Conservation (phyloP, 2,797 vertebrate genomes). For the Enteromius fasciolatus region DNA sequence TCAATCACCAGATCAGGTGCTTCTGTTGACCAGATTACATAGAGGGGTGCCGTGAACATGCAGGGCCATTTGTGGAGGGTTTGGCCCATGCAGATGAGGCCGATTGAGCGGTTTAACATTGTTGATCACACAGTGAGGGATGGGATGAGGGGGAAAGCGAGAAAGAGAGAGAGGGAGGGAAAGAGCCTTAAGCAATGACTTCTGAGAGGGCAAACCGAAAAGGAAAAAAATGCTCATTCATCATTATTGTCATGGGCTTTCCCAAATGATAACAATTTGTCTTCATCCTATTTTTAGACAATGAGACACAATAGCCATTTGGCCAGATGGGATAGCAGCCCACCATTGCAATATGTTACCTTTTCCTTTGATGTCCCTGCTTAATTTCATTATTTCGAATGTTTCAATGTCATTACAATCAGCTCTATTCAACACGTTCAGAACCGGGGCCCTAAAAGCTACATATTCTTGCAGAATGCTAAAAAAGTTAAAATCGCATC, state of each 20-base stretch:
- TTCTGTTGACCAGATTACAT: constrained; percentile 84
- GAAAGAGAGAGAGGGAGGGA: constrained; percentile 64
- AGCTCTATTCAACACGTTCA: constrained; percentile 29
- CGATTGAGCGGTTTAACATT: constrained; percentile 90
- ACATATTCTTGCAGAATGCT: background rate
- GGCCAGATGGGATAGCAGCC: constrained; percentile 96
- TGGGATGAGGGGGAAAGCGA: constrained; percentile 33
- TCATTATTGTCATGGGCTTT: constrained; percentile 99
- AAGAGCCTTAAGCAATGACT: constrained; percentile 99
- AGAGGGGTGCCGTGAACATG: constrained; percentile 83
- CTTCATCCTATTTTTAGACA: constrained; percentile 99
- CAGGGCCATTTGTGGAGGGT: constrained; percentile 88
- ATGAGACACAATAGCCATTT: constrained; percentile 98
- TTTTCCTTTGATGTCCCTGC: constrained; percentile 80
- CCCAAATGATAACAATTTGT: constrained; percentile 99
- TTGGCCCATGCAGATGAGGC: constrained; percentile 88
- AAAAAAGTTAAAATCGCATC: background rate
- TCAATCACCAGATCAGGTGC: constrained; percentile 90
- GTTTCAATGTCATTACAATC: constrained; percentile 54
- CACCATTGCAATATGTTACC: constrained; percentile 88
- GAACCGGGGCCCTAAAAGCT: constrained; percentile 10
- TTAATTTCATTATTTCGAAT: constrained; percentile 70
- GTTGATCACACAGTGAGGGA: constrained; percentile 80
- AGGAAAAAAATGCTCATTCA: constrained; percentile 96
- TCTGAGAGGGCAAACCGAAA: constrained; percentile 87